Percentiles rank a stretch among this genome's conserved stretches.
These are phyloP conservation scores for Ellobius talpinus DNA, from an alignment of 2,113 vertebrate genomes.

Conservation along the genomic window DNA sequence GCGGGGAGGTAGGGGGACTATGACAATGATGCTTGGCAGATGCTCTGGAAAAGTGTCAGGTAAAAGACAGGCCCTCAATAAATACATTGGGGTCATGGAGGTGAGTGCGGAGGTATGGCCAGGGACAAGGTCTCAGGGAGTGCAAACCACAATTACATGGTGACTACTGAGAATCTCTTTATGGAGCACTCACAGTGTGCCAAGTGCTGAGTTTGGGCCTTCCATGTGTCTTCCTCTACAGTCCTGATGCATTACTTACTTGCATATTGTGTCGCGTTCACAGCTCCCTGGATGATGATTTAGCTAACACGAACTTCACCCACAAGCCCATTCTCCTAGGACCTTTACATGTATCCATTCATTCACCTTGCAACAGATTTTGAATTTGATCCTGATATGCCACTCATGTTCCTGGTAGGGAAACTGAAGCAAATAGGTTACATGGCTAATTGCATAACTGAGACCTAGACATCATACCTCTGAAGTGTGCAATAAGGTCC, in stretches of 20 bases:
- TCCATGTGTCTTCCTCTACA: accelerated
- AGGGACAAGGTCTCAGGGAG: neutral
- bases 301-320: accelerated
- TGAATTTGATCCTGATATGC: no score
- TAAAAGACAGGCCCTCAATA: neutral
- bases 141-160: neutral
- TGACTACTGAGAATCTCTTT: neutral
- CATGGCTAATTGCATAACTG: neutral
- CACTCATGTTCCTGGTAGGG: neutral
- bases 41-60: accelerated
- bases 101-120: neutral
- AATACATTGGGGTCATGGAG: neutral
- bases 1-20: accelerated
- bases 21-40: neutral
- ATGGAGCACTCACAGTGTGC: accelerated
- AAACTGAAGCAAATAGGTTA: neutral
- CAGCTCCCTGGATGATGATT: neutral
- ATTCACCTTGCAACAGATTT: neutral
- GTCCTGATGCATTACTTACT: accelerated
- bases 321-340: accelerated
- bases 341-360: accelerated
- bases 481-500: accelerated
- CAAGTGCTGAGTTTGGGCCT: accelerated
- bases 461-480: accelerated
- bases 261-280: accelerated